These are phyloP conservation scores for Polydrusus cervinus DNA, from an alignment of 2,888 invertebrate genomes.

Conservation along the genomic window DNA sequence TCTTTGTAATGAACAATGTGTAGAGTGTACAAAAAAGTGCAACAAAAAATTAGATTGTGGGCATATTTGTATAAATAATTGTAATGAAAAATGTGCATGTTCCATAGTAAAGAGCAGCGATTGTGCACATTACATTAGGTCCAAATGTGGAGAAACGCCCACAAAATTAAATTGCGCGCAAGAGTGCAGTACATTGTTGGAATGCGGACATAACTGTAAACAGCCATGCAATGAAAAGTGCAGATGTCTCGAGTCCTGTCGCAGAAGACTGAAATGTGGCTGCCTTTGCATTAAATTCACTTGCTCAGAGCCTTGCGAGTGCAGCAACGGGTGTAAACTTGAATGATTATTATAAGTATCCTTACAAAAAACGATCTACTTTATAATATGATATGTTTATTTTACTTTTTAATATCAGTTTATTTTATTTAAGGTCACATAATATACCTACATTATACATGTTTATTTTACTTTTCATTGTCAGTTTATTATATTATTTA, in stretches of 20 bases:
- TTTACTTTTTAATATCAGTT: too few species aligned
- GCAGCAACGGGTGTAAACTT: constrained; percentile 16
- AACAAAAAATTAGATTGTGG: constrained; percentile 15
- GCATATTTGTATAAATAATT: constrained; percentile 17
- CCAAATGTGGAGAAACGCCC: constrained; percentile 21
- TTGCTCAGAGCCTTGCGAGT: constrained; percentile 21
- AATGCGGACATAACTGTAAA: constrained; percentile 28
- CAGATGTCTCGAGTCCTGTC: constrained; percentile 10
- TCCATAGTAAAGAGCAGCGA: constrained; percentile 12
- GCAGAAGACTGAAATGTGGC: constrained; percentile 22
- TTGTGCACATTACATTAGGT: constrained; percentile 8
- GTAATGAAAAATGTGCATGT: constrained; percentile 14
- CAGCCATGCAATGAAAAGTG: constrained; percentile 16
- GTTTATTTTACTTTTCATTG: too few species aligned
- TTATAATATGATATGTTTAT: too few species aligned
- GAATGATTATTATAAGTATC: too few species aligned
- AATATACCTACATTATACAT: too few species aligned
- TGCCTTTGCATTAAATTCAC: constrained; percentile 13
- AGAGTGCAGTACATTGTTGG: constrained; percentile 6
- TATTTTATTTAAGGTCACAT: too few species aligned
- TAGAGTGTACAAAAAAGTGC: constrained; percentile 13
- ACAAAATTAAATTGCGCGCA: constrained; percentile 5
- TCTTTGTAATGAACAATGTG: constrained; percentile 1
- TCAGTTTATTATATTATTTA: too few species aligned
- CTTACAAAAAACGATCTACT: too few species aligned